Conservation (phyloP, 1,140 invertebrate species). For the Listronotus oregonensis region DNA sequence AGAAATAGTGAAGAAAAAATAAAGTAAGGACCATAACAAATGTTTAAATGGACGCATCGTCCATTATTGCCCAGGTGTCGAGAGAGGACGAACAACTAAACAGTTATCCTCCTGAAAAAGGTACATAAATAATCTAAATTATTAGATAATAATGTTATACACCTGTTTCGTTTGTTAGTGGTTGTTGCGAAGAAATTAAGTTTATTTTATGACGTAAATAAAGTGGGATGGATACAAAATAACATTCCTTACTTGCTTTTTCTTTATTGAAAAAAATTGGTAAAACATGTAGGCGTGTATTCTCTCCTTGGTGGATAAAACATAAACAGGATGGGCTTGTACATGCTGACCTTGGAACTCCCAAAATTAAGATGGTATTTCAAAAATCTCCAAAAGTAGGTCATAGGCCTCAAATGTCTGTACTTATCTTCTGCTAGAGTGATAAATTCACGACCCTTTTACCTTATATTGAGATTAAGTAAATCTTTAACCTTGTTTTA, state of each 20-base stretch:
- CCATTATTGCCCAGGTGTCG: conserved; percentile 96
- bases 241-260: neutral
- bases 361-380: conserved; percentile 36
- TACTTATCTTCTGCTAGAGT: neutral
- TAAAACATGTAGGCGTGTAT: conserved; percentile 45
- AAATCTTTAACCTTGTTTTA: too few species aligned
- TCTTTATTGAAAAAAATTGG: neutral
- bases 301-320: conserved; percentile 24
- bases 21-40: conserved; percentile 59
- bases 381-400: conserved; percentile 32
- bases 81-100: conserved; percentile 94
- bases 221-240: neutral
- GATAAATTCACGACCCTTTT: too few species aligned
- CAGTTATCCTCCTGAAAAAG: conserved; percentile 89
- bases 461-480: too few species aligned
- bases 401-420: neutral
- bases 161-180: neutral
- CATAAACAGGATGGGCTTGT: conserved; percentile 41
- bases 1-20: conserved; percentile 3
- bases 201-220: neutral
- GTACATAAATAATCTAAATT: conserved; percentile 65
- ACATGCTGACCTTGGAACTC: conserved; percentile 49
- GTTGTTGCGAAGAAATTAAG: neutral
- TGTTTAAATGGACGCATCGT: conserved; percentile 96
- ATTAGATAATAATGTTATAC: neutral